Conservation (phyloP, 2,797 vertebrate genomes). For the Pipistrellus kuhlii region DNA sequence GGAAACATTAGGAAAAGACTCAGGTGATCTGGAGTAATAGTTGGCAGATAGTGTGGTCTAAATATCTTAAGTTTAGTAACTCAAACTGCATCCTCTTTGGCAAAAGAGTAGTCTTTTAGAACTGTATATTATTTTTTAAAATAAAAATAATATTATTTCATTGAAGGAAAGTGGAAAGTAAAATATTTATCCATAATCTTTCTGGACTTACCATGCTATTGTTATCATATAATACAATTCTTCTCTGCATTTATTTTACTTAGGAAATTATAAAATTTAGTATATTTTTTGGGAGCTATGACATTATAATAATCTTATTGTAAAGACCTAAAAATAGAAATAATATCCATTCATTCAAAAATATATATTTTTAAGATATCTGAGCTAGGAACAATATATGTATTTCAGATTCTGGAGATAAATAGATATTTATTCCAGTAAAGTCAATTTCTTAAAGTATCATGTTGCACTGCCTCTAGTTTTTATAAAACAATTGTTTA, state of each 20-base stretch:
- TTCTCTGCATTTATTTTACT: neutral
- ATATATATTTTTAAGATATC: neutral
- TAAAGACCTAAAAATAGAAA: neutral
- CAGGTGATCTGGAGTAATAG: neutral
- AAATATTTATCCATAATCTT: neutral
- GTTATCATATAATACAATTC: neutral
- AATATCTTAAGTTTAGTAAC: neutral
- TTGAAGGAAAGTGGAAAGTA: neutral
- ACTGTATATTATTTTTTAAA: neutral
- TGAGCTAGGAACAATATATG: neutral
- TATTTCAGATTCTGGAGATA: neutral
- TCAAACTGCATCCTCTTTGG: neutral
- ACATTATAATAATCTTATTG: neutral
- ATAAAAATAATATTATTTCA: neutral
- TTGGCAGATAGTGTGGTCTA: neutral
- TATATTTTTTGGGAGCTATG: neutral
- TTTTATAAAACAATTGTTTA: conserved; percentile 61
- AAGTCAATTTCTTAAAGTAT: conserved; percentile 10
- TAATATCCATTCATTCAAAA: neutral
- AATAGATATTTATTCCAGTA: neutral
- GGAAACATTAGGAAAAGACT: neutral
- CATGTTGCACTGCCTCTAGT: neutral
- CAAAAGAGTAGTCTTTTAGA: neutral
- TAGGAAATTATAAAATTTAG: neutral
- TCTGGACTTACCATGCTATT: neutral